These are phyloP conservation scores for Hypotaenidia philippensis DNA, from an alignment of 2,797 vertebrate genomes.

Conservation along the genomic window DNA sequence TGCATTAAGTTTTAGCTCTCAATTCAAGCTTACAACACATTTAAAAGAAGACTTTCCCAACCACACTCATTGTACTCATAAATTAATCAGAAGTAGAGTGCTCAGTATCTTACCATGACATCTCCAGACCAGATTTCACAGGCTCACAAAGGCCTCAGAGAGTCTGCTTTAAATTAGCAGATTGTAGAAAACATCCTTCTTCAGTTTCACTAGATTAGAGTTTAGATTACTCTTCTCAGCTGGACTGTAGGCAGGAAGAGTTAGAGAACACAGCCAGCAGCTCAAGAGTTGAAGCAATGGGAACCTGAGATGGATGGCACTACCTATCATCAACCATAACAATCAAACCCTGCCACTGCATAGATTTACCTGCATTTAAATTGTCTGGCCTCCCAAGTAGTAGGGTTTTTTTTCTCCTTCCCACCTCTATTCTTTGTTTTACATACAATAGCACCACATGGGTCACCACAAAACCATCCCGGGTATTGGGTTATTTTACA, in stretches of 20 bases:
- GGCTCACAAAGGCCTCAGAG: background rate
- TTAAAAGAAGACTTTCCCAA: background rate
- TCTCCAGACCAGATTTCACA: background rate
- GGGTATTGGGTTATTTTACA: background rate
- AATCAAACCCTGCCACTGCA: background rate
- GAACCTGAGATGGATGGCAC: background rate
- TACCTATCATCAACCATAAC: background rate
- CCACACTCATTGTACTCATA: background rate
- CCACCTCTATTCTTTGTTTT: background rate
- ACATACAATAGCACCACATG: fast-evolving
- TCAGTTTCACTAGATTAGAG: background rate
- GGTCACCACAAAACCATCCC: background rate
- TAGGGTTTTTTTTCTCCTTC: background rate
- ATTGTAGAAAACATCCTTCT: background rate
- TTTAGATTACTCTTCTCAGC: background rate
- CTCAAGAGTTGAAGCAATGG: background rate
- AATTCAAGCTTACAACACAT: background rate
- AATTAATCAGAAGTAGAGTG: background rate
- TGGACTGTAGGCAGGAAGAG: fast-evolving
- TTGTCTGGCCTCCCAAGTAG: background rate
- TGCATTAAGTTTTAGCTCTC: background rate
- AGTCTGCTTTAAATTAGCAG: background rate
- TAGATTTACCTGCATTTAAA: background rate
- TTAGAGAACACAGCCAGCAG: background rate
- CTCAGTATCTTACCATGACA: background rate